A percentile compares a stretch with the other conserved stretches of the same genome.
These are phyloP conservation scores for Anolis apletophallus DNA, from an alignment of 2,797 vertebrate species.

Conservation along the genomic window DNA sequence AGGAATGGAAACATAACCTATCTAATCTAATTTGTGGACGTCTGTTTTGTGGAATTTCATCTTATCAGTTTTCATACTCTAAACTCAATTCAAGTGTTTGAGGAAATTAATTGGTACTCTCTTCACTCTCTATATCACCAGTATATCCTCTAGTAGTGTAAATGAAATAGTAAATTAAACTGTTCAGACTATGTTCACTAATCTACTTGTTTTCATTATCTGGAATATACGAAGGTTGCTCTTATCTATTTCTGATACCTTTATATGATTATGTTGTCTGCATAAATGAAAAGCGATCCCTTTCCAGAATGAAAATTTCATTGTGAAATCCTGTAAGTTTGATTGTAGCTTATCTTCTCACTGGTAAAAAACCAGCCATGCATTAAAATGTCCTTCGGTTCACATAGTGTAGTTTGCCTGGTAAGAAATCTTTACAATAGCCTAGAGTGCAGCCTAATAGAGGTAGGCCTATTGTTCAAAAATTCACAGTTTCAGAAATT, in stretches of 20 bases:
- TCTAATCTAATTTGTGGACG: conserved; percentile 72
- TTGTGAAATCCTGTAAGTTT: conserved; percentile 61
- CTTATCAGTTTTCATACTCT: conserved; percentile 84
- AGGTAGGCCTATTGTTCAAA: conserved; percentile 79
- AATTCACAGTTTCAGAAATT: conserved; percentile 86
- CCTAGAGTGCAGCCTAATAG: conserved; percentile 57
- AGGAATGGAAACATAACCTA: conserved; percentile 72
- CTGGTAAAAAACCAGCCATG: conserved; percentile 69
- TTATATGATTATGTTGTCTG: conserved; percentile 42
- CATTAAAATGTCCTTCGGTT: conserved; percentile 68
- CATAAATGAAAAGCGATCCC: conserved; percentile 71
- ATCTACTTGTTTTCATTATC: conserved; percentile 62
- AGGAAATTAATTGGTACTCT: conserved; percentile 80
- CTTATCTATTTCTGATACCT: conserved; percentile 55
- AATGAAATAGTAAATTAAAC: conserved; percentile 60
- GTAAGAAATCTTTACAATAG: conserved; percentile 65
- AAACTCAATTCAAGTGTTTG: conserved; percentile 89
- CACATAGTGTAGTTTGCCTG: conserved; percentile 65
- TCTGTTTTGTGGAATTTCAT: conserved; percentile 81
- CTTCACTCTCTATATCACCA: conserved; percentile 73
- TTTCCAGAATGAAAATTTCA: conserved; percentile 61
- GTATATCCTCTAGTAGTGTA: conserved; percentile 68
- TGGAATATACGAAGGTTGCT: conserved; percentile 63
- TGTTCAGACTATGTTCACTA: conserved; percentile 69
- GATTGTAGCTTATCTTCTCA: conserved; percentile 65